Percentiles rank a stretch among this genome's conserved stretches.
Evolutionary conservation across 2,888 invertebrate genomes (phyloP).

Genomic region (Dasysyrphus tricinctus): DNA sequence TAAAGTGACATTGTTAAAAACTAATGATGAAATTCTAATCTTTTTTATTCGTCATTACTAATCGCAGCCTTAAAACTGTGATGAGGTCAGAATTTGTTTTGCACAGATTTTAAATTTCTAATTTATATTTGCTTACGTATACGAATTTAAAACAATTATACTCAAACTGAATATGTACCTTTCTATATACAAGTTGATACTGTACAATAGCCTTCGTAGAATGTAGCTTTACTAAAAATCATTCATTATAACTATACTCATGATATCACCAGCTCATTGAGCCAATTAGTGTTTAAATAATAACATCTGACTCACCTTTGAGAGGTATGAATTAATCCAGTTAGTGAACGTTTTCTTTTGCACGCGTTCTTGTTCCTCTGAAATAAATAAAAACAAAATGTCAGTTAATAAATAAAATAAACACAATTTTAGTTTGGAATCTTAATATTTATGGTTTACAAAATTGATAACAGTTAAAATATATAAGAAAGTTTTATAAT

Average conservation of each 20-base stretch:
- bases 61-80: not conserved
- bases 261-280: not conserved
- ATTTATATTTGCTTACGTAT: not conserved
- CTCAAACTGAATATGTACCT: not conserved
- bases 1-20: not conserved
- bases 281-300: not conserved
- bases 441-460: too few species aligned
- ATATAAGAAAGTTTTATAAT: too few species aligned
- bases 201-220: not conserved
- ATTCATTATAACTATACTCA: not conserved
- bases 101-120: not conserved
- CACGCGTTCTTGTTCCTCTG: constrained; percentile 99
- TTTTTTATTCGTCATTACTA: not conserved
- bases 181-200: not conserved
- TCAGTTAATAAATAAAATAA: not conserved
- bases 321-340: constrained; percentile 99
- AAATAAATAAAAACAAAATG: constrained; percentile 82
- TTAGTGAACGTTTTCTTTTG: constrained; percentile 99
- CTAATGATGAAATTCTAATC: not conserved
- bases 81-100: not conserved
- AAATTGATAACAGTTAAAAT: too few species aligned
- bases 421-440: too few species aligned
- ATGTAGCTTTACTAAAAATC: not conserved
- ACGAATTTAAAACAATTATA: not conserved
- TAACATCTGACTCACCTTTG: constrained; percentile 88